Conservation (phyloP, 2,113 vertebrate species). For the Cottus gobio region DNA sequence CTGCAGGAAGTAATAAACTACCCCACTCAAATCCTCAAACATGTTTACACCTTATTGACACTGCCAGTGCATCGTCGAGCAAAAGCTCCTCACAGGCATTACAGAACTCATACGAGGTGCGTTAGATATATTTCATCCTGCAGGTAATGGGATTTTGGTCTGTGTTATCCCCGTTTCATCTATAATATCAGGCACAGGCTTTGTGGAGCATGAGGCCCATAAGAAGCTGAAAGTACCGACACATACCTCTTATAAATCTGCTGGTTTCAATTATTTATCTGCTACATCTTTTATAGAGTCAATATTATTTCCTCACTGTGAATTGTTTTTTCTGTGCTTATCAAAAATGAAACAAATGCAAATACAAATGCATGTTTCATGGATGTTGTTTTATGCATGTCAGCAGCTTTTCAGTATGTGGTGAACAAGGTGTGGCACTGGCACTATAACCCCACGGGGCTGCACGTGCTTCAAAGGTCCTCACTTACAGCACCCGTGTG, state of each 20-base stretch:
- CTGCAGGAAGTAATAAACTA: conserved; percentile 4
- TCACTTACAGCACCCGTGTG: background rate
- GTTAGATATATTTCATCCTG: background rate
- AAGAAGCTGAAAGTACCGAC: background rate
- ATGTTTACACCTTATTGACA: background rate
- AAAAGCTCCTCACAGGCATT: conserved; percentile 1
- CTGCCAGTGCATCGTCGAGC: background rate
- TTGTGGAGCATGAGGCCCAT: background rate
- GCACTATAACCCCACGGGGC: background rate
- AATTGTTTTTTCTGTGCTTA: background rate
- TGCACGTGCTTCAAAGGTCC: background rate
- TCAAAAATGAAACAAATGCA: conserved; percentile 9
- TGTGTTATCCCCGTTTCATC: background rate
- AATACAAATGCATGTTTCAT: background rate
- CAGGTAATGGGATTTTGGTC: background rate
- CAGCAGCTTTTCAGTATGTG: background rate
- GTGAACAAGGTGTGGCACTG: background rate
- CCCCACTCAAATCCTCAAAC: background rate
- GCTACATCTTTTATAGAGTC: background rate
- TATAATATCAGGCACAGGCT: background rate
- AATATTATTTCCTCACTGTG: background rate
- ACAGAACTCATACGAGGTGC: background rate
- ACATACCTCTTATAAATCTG: background rate
- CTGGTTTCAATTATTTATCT: conserved; percentile 18
- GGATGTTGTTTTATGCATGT: background rate